Base-by-base conservation (phyloP, 2,888 invertebrate genomes). In the Drosophila phalerata region DNA sequence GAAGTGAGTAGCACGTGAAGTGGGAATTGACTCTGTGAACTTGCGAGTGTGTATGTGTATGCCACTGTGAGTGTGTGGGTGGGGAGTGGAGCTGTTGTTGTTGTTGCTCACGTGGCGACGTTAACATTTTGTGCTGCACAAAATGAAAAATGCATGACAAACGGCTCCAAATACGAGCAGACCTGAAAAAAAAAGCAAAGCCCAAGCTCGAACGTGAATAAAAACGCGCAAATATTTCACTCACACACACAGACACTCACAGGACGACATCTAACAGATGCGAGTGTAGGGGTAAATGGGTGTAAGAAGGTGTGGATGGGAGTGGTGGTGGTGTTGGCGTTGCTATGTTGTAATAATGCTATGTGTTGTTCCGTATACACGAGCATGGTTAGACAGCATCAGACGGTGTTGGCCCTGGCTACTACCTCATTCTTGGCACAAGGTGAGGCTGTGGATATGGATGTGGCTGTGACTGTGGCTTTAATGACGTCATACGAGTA, bases 121-220 rank as follows among this genome's bases (percentile, higher is more conserved):
- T 76, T 76, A 77, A 77, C 83, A 83, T 83, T 81, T 76, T 60
- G 64, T 32, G 67, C 56, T 64, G 78, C 79, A 70, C 58, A 81
- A 74, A 49, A 84, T 84, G 86, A 85, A 84, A 88, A 85, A 84
- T 84, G 88, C 88, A 84, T 84, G 88, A 82, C 80, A 79, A 87
- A 77, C 68, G 79, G 75, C 66, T 62, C 66, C 69, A 78, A 77
- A 83, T 55, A 60, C 47, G 51, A 51, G 52, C 60, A 47, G 17
- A 19, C 38, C 48, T 47, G 19, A 40, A 61, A 45, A 62, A 40
- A 61, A 56, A 49, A 48, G 37, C 56, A 37, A 32, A 53, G 73
- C 42, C 34, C 60, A 40, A 60, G 37, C 67, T 67, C 28, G n/a
- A 62, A 79, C 69, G 64, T 73, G 67, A 75, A 71, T 77, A 85